Conservation (phyloP, 2,888 invertebrate genomes). For the Cerceris rybyensis region DNA sequence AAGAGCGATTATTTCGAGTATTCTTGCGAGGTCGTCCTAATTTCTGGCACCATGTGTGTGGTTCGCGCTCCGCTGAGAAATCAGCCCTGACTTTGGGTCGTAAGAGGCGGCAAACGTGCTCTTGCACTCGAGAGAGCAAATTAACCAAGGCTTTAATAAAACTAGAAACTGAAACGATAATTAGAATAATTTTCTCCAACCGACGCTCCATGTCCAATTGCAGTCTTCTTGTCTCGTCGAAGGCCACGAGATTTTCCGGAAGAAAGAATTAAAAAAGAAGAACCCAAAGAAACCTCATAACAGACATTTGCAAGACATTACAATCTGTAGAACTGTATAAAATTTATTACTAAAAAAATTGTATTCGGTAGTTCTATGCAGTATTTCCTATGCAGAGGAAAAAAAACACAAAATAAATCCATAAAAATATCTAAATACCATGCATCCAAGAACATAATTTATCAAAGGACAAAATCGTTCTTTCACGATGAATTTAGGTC, state of each 20-base stretch:
- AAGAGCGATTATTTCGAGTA: constrained; percentile 10
- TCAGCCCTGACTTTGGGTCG: constrained; percentile 28
- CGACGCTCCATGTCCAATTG: too few species aligned
- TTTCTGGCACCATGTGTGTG: constrained; percentile 31
- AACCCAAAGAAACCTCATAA: too few species aligned
- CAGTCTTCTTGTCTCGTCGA: too few species aligned
- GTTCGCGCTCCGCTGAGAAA: constrained; percentile 42
- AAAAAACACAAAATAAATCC: background rate
- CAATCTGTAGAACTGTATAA: too few species aligned
- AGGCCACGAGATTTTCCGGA: too few species aligned
- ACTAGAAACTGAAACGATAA: background rate
- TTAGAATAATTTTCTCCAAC: background rate
- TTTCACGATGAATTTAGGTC: background rate
- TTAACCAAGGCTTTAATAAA: background rate
- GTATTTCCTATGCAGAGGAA: too few species aligned
- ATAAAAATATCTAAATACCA: too few species aligned
- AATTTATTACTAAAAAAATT: too few species aligned
- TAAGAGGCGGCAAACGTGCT: constrained; percentile 7
- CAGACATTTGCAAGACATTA: too few species aligned
- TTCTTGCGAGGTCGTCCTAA: constrained; percentile 21
- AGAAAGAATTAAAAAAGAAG: too few species aligned
- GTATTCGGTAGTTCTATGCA: too few species aligned
- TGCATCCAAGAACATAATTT: too few species aligned
- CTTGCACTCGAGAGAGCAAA: constrained; percentile 15
- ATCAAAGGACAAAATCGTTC: background rate